Percentiles rank a stretch among this genome's conserved stretches.
phyloP scores from a whole-genome alignment of 1,140 invertebrate species.

The Papilio aristodemus region DNA sequence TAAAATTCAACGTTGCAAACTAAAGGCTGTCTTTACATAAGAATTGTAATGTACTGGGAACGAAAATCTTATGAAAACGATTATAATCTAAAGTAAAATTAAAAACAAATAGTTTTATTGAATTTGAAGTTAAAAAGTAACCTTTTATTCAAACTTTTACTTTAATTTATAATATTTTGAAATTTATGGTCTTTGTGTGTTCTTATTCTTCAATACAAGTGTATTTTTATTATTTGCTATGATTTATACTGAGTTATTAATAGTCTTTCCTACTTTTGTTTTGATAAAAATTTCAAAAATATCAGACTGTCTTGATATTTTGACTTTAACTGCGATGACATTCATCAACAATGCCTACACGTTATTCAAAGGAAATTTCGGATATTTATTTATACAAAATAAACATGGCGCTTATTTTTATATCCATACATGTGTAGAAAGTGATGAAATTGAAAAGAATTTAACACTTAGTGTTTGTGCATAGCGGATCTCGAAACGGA shows the following conservation, averaged over 20 bases:
- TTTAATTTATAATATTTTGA: background rate
- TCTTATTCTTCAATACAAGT: no score
- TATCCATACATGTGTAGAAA: constrained; percentile 24
- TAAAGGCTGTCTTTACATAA: constrained; percentile 13
- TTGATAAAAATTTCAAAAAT: background rate
- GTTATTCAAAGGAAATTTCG: constrained; percentile 6
- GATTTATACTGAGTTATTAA: background rate
- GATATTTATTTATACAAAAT: constrained; percentile 12
- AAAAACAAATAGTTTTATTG: no score
- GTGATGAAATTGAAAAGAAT: constrained; percentile 45
- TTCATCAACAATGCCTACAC: background rate
- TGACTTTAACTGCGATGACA: background rate
- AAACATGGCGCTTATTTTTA: constrained; percentile 24
- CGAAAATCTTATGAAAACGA: background rate
- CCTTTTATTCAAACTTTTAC: no score
- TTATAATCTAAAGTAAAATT: no score
- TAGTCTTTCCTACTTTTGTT: background rate
- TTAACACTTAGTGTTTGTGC: constrained; percentile 48
- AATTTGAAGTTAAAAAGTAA: no score
- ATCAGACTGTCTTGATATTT: background rate
- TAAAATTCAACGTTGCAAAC: constrained; percentile 22
- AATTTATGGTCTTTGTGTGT: background rate
- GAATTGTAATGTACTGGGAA: background rate
- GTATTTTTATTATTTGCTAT: background rate
- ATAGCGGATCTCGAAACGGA: constrained; percentile 54